These are phyloP conservation scores for Rhinoraja longicauda DNA, from an alignment of 2,797 vertebrate species.

Conservation along the genomic window DNA sequence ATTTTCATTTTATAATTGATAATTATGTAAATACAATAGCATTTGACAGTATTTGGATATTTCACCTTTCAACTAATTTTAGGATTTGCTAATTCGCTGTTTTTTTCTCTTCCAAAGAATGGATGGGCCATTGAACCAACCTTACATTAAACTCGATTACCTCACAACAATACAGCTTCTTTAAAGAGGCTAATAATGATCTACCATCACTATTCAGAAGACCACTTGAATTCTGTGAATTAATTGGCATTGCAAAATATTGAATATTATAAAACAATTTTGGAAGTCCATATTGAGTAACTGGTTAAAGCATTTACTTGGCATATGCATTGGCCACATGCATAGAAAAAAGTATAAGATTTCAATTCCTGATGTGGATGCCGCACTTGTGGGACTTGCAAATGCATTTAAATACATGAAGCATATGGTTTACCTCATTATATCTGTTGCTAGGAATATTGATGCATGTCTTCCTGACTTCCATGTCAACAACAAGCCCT, in stretches of 20 bases:
- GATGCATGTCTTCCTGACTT: conserved; percentile 92
- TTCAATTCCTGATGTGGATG: conserved; percentile 41
- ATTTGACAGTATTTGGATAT: background rate
- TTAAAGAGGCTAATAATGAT: background rate
- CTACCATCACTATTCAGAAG: background rate
- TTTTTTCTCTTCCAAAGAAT: background rate
- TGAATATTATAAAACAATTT: background rate
- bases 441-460: conserved; percentile 97
- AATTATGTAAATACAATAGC: background rate
- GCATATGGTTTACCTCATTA: conserved; percentile 72
- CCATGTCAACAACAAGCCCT: conserved; percentile 95
- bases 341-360: conserved; percentile 41
- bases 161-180: background rate
- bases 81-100: background rate
- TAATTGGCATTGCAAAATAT: background rate
- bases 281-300: background rate
- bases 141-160: background rate
- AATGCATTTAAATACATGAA: conserved; percentile 11
- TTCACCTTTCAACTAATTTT: background rate
- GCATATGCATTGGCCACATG: conserved; percentile 35
- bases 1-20: background rate
- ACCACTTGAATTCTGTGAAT: background rate
- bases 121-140: background rate
- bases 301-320: background rate
- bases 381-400: conserved; percentile 21